Evolutionary conservation across 2,888 invertebrate species (phyloP), one percentile per base, ranked within the genome.

Genomic region (Macropis europaea): DNA sequence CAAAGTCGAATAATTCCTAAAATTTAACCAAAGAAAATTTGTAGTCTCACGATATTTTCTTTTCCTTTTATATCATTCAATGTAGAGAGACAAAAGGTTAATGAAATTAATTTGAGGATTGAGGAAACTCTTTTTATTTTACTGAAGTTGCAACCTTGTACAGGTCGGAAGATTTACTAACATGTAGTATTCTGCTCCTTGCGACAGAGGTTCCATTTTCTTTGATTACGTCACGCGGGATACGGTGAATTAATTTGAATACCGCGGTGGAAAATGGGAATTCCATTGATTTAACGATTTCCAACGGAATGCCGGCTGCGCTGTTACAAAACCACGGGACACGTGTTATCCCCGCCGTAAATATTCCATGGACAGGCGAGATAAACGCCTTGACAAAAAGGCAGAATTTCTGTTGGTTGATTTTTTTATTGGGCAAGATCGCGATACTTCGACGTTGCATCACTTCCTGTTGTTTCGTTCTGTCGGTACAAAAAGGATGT

Each of bases 241-340:
- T 9, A 3, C 2, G 13, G 15, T n/a, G 17, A 42, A 42, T 43
- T 26, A 24, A 24, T 52, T 43, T 11, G 43, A 40, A 53, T 28
- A 13, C 26, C 26, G 22, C 34, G 38, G 30, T 47, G 32, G 71
- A 34, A 62, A 62, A 54, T 28, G 43, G 45, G 48, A 28, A 67
- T 74, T 60, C 54, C 63, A 63, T 68, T 50, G 68, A 74, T 63
- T 68, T 54, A 69, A 66, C 59, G 32, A 63, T 62, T 66, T 67
- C 53, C 57, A 30, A 53, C 50, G 57, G 64, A 72, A 63, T 60
- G 64, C 40, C 64, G 61, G 28, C 40, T 50, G 2, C 7, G 9
- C 34, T 34, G 22, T 50, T 48, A 42, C 19, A 13, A 67, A 62
- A 54, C 47, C 40, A 13, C 34, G 47, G 15, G 47, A 42, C 50